A percentile compares a stretch with the other conserved stretches of the same genome.
Conservation (phyloP, 2,113 vertebrate genomes). For the Hypanus sabinus region DNA sequence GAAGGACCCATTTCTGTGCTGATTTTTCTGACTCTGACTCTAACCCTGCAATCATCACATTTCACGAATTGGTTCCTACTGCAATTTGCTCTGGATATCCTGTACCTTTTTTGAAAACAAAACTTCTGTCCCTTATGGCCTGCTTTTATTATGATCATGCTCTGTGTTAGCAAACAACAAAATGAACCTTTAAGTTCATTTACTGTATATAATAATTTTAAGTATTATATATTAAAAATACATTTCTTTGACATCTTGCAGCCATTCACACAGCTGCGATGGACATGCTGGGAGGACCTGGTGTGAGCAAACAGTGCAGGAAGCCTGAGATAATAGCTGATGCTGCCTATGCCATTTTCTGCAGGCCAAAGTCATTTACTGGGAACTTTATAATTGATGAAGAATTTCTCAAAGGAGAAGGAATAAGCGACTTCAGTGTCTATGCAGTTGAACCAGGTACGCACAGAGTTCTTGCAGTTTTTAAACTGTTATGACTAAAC, state of each 20-base stretch:
- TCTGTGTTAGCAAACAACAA: not conserved
- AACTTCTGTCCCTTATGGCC: not conserved
- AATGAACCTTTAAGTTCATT: not conserved
- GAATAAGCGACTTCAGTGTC: conserved; percentile 72
- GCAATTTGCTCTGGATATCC: no score
- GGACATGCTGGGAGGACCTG: conserved; percentile 84
- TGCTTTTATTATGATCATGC: not conserved
- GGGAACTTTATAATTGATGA: conserved; percentile 90
- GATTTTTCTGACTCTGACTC: no score
- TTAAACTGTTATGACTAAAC: not conserved
- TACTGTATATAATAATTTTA: not conserved
- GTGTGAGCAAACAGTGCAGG: conserved; percentile 76
- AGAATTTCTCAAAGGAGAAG: conserved; percentile 71
- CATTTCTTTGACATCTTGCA: not conserved
- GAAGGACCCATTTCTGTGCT: no score
- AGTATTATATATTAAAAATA: not conserved
- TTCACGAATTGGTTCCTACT: not conserved
- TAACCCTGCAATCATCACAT: not conserved
- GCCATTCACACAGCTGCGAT: conserved; percentile 88
- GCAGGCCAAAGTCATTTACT: conserved; percentile 70
- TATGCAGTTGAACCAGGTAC: conserved; percentile 88
- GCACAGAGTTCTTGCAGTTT: not conserved
- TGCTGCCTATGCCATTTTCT: conserved; percentile 83
- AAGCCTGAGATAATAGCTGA: conserved; percentile 87
- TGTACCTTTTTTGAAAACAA: not conserved